These are phyloP conservation scores for Benthosema pterotum DNA, from an alignment of 2,797 vertebrate genomes.

Conservation along the genomic window DNA sequence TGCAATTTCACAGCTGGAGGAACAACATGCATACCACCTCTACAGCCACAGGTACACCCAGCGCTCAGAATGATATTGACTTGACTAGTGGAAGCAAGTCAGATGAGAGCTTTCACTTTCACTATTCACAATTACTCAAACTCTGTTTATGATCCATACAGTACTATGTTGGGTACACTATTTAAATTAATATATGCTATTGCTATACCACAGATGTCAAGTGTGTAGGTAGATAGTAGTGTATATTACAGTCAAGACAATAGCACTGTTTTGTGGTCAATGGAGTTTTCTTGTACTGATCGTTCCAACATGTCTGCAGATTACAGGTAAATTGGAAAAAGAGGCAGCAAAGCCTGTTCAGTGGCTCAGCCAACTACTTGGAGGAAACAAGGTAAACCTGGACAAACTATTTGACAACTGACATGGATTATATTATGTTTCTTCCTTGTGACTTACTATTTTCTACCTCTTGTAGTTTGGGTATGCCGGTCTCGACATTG, in stretches of 20 bases:
- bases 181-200: too few species aligned
- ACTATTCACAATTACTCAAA: too few species aligned
- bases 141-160: too few species aligned
- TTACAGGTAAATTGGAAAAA: constrained; percentile 51
- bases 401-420: background rate
- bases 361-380: constrained; percentile 63
- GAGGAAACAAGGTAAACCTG: constrained; percentile 61
- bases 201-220: too few species aligned
- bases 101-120: too few species aligned
- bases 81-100: too few species aligned
- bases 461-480: constrained; percentile 62
- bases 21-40: constrained; percentile 76
- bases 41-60: constrained; percentile 62
- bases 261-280: too few species aligned
- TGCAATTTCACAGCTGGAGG: constrained; percentile 84
- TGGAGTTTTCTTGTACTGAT: background rate
- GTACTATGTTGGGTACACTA: too few species aligned
- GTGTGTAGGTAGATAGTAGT: too few species aligned
- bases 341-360: constrained; percentile 30
- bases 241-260: too few species aligned
- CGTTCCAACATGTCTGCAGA: constrained; percentile 63
- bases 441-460: background rate
- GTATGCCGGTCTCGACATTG: constrained; percentile 69
- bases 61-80: background rate
- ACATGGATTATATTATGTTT: background rate